phyloP scores from a whole-genome alignment of 2,888 invertebrate genomes.

The Caenorhabditis sp. region DNA sequence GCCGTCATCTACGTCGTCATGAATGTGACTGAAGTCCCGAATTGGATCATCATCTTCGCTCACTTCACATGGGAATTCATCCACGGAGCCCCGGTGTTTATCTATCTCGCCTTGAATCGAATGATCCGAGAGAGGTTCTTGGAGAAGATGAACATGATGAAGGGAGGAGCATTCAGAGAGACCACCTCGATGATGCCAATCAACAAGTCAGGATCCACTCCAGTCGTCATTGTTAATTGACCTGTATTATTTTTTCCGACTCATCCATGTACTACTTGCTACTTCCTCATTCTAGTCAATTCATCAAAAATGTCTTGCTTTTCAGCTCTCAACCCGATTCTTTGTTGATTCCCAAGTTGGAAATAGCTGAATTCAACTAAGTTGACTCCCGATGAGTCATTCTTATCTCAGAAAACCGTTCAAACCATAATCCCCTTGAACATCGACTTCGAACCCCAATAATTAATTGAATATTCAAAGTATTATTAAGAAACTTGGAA shows the following conservation, averaged over 20 bases:
- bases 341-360: too few species aligned
- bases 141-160: slow-evolving; percentile 42
- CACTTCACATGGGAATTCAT: slow-evolving; percentile 60
- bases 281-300: too few species aligned
- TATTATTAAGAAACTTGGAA: too few species aligned
- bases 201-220: neutral
- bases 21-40: slow-evolving; percentile 48
- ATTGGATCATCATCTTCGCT: slow-evolving; percentile 56
- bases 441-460: too few species aligned
- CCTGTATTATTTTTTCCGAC: neutral
- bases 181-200: slow-evolving; percentile 43
- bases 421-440: too few species aligned
- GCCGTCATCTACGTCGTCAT: slow-evolving; percentile 56
- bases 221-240: slow-evolving; percentile 36
- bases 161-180: slow-evolving; percentile 27
- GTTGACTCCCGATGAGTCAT: too few species aligned
- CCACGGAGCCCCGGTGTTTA: slow-evolving; percentile 57
- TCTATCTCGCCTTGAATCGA: slow-evolving; percentile 55
- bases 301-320: too few species aligned
- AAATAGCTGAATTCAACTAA: too few species aligned
- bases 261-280: too few species aligned
- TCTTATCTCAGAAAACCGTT: too few species aligned
- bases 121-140: slow-evolving; percentile 48
- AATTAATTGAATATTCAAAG: too few species aligned
- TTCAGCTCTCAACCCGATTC: too few species aligned